phyloP scores from a whole-genome alignment of 2,888 invertebrate species.

The Zygogramma bicolorata region DNA sequence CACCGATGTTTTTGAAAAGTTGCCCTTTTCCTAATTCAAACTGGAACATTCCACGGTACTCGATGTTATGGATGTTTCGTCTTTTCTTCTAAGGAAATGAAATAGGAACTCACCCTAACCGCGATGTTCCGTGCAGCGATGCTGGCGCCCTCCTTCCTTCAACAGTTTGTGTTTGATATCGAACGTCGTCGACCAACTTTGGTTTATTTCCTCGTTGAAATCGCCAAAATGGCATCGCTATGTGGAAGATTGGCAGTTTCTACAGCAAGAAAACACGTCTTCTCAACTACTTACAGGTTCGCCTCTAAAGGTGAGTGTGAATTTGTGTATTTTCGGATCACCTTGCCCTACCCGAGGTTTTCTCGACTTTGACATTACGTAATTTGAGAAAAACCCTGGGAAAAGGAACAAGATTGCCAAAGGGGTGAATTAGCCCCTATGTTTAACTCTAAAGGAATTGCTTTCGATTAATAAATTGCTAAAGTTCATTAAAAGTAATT shows the following conservation, averaged over 20 bases:
- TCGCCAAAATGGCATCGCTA: conserved; percentile 80
- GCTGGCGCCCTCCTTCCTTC: too few species aligned
- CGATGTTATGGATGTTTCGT: too few species aligned
- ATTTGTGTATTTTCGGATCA: conserved; percentile 31
- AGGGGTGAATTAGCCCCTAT: neutral
- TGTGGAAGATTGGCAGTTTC: conserved; percentile 79
- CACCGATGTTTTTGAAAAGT: too few species aligned
- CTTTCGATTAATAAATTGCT: neutral
- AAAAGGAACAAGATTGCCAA: neutral
- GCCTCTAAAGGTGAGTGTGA: conserved; percentile 75
- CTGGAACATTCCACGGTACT: too few species aligned
- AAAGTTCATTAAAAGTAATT: neutral
- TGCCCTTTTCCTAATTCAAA: too few species aligned
- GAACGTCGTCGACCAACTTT: conserved; percentile 7
- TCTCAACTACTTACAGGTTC: conserved; percentile 73
- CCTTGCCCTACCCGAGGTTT: conserved; percentile 70
- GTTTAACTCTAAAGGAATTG: neutral
- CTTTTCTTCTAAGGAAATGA: too few species aligned
- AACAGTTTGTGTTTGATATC: neutral
- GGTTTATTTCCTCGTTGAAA: conserved; percentile 27
- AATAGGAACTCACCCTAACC: neutral
- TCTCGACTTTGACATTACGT: conserved; percentile 60
- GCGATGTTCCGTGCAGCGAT: neutral
- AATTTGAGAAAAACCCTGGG: conserved; percentile 50
- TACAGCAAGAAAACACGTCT: conserved; percentile 75